Percentiles rank a stretch among this genome's conserved stretches.
Conservation (phyloP, 2,888 invertebrate genomes). For the Octonoba sinensis region DNA sequence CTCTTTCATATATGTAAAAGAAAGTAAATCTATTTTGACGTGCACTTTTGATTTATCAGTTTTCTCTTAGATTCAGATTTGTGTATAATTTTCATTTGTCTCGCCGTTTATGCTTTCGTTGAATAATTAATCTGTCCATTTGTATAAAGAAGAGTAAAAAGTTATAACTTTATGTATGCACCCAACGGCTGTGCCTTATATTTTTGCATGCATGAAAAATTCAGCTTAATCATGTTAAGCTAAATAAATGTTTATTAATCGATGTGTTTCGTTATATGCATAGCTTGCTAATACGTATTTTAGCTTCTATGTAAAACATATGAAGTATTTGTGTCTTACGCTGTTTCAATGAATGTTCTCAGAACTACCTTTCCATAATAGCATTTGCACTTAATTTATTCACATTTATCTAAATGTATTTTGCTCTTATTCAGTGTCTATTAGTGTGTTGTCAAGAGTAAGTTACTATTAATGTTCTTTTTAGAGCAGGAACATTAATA, state of each 20-base stretch:
- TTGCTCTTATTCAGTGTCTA: too few species aligned
- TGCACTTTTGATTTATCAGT: too few species aligned
- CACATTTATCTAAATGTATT: too few species aligned
- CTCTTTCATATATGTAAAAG: too few species aligned
- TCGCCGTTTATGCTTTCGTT: neutral
- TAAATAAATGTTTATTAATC: neutral
- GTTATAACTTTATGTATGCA: neutral
- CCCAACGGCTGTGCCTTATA: conserved; percentile 40
- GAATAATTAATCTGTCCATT: too few species aligned
- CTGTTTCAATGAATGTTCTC: neutral
- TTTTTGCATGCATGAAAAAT: conserved; percentile 11
- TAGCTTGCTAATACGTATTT: neutral
- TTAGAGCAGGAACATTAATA: too few species aligned
- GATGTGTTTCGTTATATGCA: neutral
- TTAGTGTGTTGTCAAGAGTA: too few species aligned
- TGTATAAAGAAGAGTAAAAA: too few species aligned
- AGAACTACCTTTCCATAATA: neutral
- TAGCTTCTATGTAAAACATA: neutral
- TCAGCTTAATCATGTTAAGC: neutral
- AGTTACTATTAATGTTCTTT: too few species aligned
- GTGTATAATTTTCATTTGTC: neutral
- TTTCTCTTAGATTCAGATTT: neutral
- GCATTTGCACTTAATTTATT: too few species aligned
- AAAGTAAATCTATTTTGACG: too few species aligned
- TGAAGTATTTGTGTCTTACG: neutral